Base-by-base conservation (phyloP, 1,140 invertebrate genomes). In the Phymorhynchus buccinoides region DNA sequence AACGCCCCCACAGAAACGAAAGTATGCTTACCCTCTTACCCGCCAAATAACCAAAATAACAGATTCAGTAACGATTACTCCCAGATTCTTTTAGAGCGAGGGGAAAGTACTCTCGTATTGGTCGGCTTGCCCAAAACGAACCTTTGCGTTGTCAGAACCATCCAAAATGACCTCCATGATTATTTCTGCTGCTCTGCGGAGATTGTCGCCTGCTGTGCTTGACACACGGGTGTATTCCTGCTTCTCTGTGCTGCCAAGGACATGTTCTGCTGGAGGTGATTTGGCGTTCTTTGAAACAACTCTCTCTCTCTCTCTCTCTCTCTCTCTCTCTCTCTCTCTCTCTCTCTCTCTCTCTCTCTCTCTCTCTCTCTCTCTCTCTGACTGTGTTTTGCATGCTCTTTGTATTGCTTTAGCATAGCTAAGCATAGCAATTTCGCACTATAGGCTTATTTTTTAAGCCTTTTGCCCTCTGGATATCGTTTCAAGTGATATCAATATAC, bases 261-360 rank as follows among this genome's bases (percentile, higher is more conserved):
- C 42, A 79, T 75, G 35, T 41, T 18, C 73, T 1, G 73, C 16
- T 75, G 73, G 37, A 75, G 73, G 73, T 75, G 35, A 39, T 7
- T 14, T 41, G 14, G n/a, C n/a, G n/a, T n/a, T n/a, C n/a, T n/a
- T n/a, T n/a, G n/a, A n/a, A n/a, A n/a, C n/a, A n/a, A 37, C 0
- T 32, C 83, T 78, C 83, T 84, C 68, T 84, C 83, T 84, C 83
- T 84, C 68, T 84, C 83, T 75, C 83, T 84, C 68, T 84, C 83
- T 84, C 2, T 84, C 83, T 84, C 82, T 83, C 80, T 83, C 52
- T 83, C 82, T 71, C 82, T 83, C 52, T 83, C 82, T 83, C 82
- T 83, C 82, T 71, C 80, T 71, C 82, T 83, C 82, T 83, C 82
- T 83, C 56, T 83, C 82, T 83, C 82, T 71, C 66, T 83, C 56